Conservation (phyloP, 2,888 invertebrate genomes). For the Busseola fusca region DNA sequence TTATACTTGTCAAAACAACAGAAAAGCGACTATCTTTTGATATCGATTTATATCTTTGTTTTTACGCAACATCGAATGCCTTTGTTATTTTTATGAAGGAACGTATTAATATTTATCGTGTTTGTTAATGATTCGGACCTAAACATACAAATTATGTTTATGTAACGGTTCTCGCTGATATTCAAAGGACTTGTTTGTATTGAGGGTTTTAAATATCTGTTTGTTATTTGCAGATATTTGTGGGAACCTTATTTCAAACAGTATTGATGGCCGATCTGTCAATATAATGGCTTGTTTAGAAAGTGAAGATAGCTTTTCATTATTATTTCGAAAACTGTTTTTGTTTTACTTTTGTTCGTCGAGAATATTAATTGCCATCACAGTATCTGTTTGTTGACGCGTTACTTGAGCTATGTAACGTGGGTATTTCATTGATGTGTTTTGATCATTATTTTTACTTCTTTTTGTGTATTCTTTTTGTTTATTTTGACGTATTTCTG, state of each 20-base stretch:
- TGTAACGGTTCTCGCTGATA: background rate
- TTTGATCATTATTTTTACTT: too few relatives aligned
- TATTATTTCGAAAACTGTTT: conserved; percentile 3
- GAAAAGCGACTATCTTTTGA: background rate
- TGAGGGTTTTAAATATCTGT: conserved; percentile 23
- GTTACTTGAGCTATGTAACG: background rate
- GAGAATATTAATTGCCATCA: background rate
- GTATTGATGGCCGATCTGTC: conserved; percentile 31
- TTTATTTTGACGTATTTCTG: background rate
- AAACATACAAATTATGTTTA: conserved; percentile 29
- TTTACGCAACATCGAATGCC: background rate
- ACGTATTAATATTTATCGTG: background rate
- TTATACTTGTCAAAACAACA: background rate
- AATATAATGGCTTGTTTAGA: conserved; percentile 3
- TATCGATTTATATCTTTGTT: background rate
- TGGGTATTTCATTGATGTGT: background rate
- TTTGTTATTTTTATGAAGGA: background rate
- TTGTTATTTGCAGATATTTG: conserved; percentile 27
- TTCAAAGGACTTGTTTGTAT: conserved; percentile 16
- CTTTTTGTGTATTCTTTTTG: background rate
- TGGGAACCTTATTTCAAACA: background rate
- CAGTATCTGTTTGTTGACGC: background rate
- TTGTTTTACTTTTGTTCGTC: background rate
- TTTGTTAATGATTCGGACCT: conserved; percentile 23
- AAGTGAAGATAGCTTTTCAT: background rate